Percentiles rank a stretch among this genome's conserved stretches.
Evolutionary conservation across 2,797 vertebrate genomes (phyloP).

Genomic region (Ctenochaetus hawaiiensis): DNA sequence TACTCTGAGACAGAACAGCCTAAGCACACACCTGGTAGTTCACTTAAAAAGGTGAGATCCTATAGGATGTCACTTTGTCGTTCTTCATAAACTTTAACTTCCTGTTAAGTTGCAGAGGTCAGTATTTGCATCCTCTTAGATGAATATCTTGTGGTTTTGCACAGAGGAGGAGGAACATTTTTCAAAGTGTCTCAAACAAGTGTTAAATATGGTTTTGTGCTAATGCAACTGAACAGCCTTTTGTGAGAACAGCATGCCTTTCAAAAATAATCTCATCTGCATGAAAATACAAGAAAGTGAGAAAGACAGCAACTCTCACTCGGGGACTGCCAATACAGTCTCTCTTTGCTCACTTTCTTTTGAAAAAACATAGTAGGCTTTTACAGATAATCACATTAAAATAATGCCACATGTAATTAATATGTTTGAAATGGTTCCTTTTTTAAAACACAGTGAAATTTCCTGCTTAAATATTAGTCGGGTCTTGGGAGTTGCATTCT

Average conservation of each 20-base stretch:
- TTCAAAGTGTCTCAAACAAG: constrained; percentile 1
- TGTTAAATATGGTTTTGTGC: constrained; percentile 7
- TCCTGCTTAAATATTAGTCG: neutral
- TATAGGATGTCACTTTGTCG: neutral
- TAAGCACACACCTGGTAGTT: neutral
- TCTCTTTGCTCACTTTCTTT: neutral
- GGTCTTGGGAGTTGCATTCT: neutral
- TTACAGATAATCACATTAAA: neutral
- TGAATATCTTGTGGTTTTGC: constrained; percentile 20
- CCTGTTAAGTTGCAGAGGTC: neutral
- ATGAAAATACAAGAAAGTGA: neutral
- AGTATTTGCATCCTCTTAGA: constrained; percentile 11
- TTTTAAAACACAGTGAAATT: neutral
- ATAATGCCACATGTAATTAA: neutral
- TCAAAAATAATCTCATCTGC: constrained; percentile 12
- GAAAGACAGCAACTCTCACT: neutral
- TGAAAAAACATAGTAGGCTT: neutral
- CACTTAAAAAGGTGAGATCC: neutral
- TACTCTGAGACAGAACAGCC: neutral
- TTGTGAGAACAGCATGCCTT: neutral
- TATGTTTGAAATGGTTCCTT: constrained; percentile 4
- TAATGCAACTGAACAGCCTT: neutral
- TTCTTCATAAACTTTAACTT: constrained; percentile 14
- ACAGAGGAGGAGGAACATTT: neutral
- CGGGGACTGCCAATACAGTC: neutral